Percentiles rank a stretch among this genome's conserved stretches.
These are phyloP conservation scores for Nesospiza acunhae DNA, from an alignment of 2,113 vertebrate species.

Conservation along the genomic window DNA sequence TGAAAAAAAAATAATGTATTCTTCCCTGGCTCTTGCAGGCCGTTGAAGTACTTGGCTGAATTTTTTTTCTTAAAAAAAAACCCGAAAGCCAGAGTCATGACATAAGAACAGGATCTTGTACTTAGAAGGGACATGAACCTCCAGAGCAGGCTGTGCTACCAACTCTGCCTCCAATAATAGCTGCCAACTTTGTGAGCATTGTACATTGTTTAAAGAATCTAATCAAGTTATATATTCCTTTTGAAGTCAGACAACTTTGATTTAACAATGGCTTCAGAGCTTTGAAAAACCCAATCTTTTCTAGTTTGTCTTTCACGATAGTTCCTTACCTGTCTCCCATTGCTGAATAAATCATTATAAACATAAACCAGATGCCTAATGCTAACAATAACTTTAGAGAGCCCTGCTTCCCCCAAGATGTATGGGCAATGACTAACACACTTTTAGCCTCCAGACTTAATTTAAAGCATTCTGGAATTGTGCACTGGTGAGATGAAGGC, in stretches of 20 bases:
- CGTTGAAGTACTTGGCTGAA: neutral
- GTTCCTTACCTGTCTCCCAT: slow-evolving; percentile 59
- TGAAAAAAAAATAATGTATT: neutral
- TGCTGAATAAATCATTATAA: slow-evolving; percentile 60
- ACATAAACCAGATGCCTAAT: slow-evolving; percentile 69
- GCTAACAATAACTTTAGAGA: slow-evolving; percentile 54
- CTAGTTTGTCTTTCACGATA: slow-evolving; percentile 60
- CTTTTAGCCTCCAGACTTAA: slow-evolving; percentile 51
- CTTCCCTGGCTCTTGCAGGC: neutral
- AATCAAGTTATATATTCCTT: slow-evolving; percentile 20
- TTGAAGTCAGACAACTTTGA: slow-evolving; percentile 58
- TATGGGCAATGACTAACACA: slow-evolving; percentile 60
- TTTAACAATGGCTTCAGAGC: slow-evolving; percentile 52
- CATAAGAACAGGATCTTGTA: neutral
- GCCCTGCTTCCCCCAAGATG: neutral
- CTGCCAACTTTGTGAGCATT: slow-evolving; percentile 14
- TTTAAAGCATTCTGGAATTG: slow-evolving; percentile 63
- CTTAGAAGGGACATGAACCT: neutral
- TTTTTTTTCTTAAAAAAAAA: neutral
- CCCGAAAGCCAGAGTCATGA: neutral
- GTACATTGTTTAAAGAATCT: slow-evolving; percentile 29
- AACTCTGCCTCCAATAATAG: neutral
- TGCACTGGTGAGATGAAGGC: slow-evolving; percentile 41
- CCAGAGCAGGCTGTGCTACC: slow-evolving; percentile 22
- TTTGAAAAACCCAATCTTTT: slow-evolving; percentile 55